Evolutionary conservation across 2,797 vertebrate genomes (phyloP).

Genomic region (Oreortyx pictus): DNA sequence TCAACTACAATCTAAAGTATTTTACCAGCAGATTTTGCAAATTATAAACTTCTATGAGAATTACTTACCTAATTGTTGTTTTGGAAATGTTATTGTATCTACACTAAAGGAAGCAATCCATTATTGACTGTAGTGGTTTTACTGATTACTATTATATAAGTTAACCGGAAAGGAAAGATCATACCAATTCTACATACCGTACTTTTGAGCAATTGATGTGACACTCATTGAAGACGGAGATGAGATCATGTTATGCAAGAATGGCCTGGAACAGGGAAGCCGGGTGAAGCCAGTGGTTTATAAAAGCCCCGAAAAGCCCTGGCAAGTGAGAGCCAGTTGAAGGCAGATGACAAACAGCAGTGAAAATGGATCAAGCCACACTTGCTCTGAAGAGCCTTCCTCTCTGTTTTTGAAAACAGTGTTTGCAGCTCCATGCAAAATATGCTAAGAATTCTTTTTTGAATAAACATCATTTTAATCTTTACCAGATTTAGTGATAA

Average conservation of each 20-base stretch:
- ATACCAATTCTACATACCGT: neutral
- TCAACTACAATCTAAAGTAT: neutral
- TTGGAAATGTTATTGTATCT: neutral
- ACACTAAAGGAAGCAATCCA: neutral
- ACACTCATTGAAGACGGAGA: neutral
- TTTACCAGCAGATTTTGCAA: neutral
- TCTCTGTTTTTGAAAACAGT: neutral
- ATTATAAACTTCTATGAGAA: neutral
- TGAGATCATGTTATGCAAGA: neutral
- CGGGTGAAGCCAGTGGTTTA: neutral
- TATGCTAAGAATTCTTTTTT: neutral
- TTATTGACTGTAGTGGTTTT: neutral
- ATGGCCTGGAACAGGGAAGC: neutral
- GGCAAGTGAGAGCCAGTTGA: neutral
- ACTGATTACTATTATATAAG: neutral
- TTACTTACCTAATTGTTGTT: neutral
- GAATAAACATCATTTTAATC: slow-evolving; percentile 4
- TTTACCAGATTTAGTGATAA: slow-evolving; percentile 17
- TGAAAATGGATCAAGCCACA: neutral
- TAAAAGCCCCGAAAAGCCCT: neutral
- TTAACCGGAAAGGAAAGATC: neutral
- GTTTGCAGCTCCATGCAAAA: neutral
- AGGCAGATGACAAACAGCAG: neutral
- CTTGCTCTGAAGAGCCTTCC: neutral
- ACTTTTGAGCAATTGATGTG: neutral